A percentile compares a stretch with the other conserved stretches of the same genome.
phyloP scores from a whole-genome alignment of 2,888 invertebrate species.

The Pyrgus malvae region DNA sequence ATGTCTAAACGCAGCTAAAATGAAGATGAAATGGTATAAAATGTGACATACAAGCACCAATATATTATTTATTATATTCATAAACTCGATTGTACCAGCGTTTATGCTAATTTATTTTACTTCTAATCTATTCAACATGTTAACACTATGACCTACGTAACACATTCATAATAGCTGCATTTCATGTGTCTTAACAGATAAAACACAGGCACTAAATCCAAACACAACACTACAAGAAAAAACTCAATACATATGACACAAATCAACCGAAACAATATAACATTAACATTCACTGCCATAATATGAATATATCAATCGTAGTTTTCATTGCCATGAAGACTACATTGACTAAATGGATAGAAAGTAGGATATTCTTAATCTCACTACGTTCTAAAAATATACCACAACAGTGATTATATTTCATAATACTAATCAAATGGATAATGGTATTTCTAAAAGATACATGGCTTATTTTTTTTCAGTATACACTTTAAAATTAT shows the following conservation, averaged over 20 bases:
- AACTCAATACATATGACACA: constrained; percentile 13
- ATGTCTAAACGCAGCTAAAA: constrained; percentile 13
- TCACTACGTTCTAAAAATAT: constrained; percentile 37
- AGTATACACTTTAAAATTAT: constrained; percentile 30
- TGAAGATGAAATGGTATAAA: background rate
- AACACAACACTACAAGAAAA: constrained; percentile 15
- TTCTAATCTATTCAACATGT: constrained; percentile 16
- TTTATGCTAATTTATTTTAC: constrained; percentile 4
- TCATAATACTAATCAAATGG: constrained; percentile 23
- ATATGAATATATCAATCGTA: constrained; percentile 53
- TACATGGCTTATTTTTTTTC: constrained; percentile 32
- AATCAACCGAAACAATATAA: constrained; percentile 9
- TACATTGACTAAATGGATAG: constrained; percentile 52
- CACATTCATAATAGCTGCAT: constrained; percentile 11
- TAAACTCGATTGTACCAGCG: background rate
- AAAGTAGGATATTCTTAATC: constrained; percentile 30
- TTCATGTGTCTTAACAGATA: constrained; percentile 6
- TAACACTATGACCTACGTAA: background rate
- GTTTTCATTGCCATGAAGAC: constrained; percentile 67
- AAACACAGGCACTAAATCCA: constrained; percentile 14
- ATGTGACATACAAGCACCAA: constrained; percentile 17
- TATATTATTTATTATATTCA: background rate
- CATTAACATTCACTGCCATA: constrained; percentile 22
- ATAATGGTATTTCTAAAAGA: constrained; percentile 30
- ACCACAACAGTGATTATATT: constrained; percentile 21